phyloP scores from a whole-genome alignment of 2,797 vertebrate species.

The Chiloscyllium punctatum region DNA sequence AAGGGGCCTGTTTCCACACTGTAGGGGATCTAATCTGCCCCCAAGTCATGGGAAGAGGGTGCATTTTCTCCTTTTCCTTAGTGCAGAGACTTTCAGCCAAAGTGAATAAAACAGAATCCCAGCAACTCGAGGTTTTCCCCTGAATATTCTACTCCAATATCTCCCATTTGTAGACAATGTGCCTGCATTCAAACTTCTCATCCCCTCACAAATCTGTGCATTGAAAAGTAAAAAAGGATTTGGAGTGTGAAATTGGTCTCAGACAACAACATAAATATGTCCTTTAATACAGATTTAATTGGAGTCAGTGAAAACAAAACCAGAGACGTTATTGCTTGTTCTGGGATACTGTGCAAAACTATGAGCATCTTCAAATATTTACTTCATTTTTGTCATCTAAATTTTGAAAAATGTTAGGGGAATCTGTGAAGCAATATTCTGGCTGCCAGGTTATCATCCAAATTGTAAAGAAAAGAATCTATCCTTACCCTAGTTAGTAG shows the following conservation, averaged over 20 bases:
- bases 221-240: neutral
- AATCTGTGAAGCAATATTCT: neutral
- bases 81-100: neutral
- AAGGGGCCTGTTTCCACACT: too few relatives aligned
- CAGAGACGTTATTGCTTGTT: neutral
- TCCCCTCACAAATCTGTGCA: neutral
- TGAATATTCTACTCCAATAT: neutral
- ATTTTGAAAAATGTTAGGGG: neutral
- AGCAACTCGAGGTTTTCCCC: neutral
- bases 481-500: neutral
- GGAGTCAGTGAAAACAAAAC: neutral
- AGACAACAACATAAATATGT: neutral
- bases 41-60: neutral
- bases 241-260: neutral
- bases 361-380: neutral
- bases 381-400: neutral
- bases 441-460: neutral
- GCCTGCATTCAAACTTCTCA: neutral
- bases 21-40: neutral
- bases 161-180: neutral
- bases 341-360: neutral
- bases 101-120: neutral
- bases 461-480: neutral
- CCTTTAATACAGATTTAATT: neutral
- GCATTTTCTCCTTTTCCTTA: neutral